A percentile compares a stretch with the other conserved stretches of the same genome.
phyloP scores from a whole-genome alignment of 1,140 invertebrate genomes.

The Dendroctonus valens region DNA sequence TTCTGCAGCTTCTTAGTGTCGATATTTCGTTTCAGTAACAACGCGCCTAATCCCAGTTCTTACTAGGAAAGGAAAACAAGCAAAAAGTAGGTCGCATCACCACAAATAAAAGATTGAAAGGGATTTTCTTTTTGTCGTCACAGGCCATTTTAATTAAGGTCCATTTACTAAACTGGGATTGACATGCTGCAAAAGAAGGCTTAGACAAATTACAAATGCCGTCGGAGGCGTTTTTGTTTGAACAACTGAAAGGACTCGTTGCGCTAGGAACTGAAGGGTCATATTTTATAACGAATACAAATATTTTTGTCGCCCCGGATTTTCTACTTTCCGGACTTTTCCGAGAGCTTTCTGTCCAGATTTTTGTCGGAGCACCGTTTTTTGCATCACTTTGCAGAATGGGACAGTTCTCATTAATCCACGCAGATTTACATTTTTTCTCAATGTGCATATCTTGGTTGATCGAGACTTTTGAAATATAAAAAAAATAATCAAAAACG shows the following conservation, averaged over 20 bases:
- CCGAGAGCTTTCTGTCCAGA: slow-evolving; percentile 5
- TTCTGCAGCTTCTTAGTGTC: too few species aligned
- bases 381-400: too few species aligned
- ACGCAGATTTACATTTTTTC: too few species aligned
- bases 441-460: too few species aligned
- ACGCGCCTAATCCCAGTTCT: too few species aligned
- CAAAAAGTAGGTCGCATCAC: slow-evolving; percentile 15
- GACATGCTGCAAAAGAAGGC: slow-evolving; percentile 23
- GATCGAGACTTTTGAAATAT: too few species aligned
- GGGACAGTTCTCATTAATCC: too few species aligned
- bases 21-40: too few species aligned
- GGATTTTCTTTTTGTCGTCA: slow-evolving; percentile 30
- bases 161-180: slow-evolving; percentile 31
- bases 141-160: slow-evolving; percentile 28
- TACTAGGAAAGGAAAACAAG: too few species aligned
- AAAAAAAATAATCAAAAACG: too few species aligned
- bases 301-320: slow-evolving; percentile 16
- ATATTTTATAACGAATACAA: slow-evolving; percentile 25
- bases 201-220: slow-evolving; percentile 27
- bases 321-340: slow-evolving; percentile 6
- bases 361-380: background rate
- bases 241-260: slow-evolving; percentile 21
- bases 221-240: slow-evolving; percentile 23
- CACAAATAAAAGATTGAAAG: slow-evolving; percentile 29
- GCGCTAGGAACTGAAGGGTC: slow-evolving; percentile 19